Evolutionary conservation across 2,113 vertebrate genomes (phyloP), one percentile per base, ranked within the genome.

Genomic region (Gopherus flavomarginatus): DNA sequence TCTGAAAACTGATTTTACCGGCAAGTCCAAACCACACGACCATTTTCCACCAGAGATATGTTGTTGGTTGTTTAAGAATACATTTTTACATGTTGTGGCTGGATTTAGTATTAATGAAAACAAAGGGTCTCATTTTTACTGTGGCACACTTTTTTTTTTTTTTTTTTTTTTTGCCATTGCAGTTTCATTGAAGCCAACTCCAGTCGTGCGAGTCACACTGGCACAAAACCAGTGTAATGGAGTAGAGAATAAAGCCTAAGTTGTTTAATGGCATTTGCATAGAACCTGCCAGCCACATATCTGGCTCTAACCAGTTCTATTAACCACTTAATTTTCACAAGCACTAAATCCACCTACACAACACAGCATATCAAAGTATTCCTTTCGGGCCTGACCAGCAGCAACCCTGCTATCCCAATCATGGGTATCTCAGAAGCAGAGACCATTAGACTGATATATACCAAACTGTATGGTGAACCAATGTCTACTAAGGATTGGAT

Each of bases 31-130:
- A 72, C 2, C 85, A 11, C 3, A 50, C 5, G 82, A 8, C 52
- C 17, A 0, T 24, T 92, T 77, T 92, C 88, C 83, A 5, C 79
- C 85, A 82, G 5, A 9, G 1, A 0, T 52, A 11, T 35, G 87
- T 88, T 77, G 2, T 80, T 94, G 90, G 11, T 44, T 89, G 10
- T 86, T 84, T 90, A 93, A 47, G 42, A 90, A 88, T 65, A 75
- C 29, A 5, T 94, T 85, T 86, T 90, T 81, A 69, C 17, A 59
- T 29, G 6, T 24, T 72, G 3, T 52, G 62, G 80, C n/a, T 42
- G 8, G 87, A 85, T 92, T 91, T 50, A 38, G 4, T 13, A 14
- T 42, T 91, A 17, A 80, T 88, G 44, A n/a, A 93, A 91, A 90
- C 75, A 3, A 62, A 57, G 80, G 0, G 80, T 90, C 88, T 81